Evolutionary conservation across 2,888 invertebrate genomes (phyloP), one percentile per base, ranked within the genome.

Genomic region (Atethmia centrago): DNA sequence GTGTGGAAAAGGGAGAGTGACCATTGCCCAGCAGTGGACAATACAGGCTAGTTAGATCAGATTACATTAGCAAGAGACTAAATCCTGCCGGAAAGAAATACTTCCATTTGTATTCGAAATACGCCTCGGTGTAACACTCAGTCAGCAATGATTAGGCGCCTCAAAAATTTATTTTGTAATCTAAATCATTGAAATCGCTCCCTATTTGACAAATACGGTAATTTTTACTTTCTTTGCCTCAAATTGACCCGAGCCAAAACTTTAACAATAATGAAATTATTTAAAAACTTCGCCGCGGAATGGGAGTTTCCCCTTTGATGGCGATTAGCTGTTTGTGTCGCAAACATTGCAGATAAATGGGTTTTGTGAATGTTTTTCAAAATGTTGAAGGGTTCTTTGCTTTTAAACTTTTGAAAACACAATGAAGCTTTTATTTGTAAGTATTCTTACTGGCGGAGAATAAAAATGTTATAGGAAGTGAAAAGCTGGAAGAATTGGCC

Each of bases 221-320:
- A 83, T 86, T 85, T 86, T 87, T 87, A 81, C 80, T 82, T 85
- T 81, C 71, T 74, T 79, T 76, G 63, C 69, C 72, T 74, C 73
- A 83, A 87, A 74, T 79, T 86, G 77, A 84, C 83, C 86, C 73
- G 45, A 71, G 21, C 36, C 61, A 55, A 77, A 87, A 87, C 83
- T 87, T 87, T 86, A 77, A 86, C 85, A 87, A 87, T 87, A 87
- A 87, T 87, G 78, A 86, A 87, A 87, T 87, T 87, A 87, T 87
- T 87, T 81, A 83, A 86, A 86, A 87, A 86, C 80, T 87, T 87
- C 28, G 64, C 77, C 51, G 42, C 80, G 62, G 59, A 87, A 84
- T 86, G 74, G 77, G 73, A 80, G 45, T 83, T 81, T 77, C 76
- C 80, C 77, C 80, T 79, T 81, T 86, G 76, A 81, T 70, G 74